Base-by-base conservation (phyloP, 2,113 vertebrate genomes). In the Pavo muticus region DNA sequence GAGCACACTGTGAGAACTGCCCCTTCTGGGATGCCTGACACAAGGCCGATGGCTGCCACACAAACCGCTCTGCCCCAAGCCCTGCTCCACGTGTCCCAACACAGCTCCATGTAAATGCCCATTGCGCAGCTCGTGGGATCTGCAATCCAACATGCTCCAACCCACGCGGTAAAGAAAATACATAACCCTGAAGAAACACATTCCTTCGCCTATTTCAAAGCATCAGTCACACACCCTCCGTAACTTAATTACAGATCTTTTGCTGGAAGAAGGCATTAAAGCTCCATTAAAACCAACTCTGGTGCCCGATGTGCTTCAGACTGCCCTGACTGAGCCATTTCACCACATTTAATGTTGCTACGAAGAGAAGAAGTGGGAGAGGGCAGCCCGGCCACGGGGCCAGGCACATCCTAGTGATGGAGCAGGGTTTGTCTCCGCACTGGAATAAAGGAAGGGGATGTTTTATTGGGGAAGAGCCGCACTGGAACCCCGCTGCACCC, bases 191-290 rank as follows among this genome's bases (percentile, higher is more conserved):
- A 89, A 95, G 95, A 89, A 92, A 96, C 54, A 73, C 67, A 96
- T 93, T 96, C 95, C 57, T 94, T 88, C 72, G 54, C 76, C 57
- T 80, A 8, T 92, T 93, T 87, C 89, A 91, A 94, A 94, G 77
- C 73, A 69, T 52, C 89, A 82, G 32, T 82, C 95, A 91, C 2
- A 0, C 1, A 2, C 30, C 17, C 72, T 63, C 39, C 93, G 60
- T 40, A 91, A 95, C 70, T 92, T 94, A 94, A 96, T 95, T 96
- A 92, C 77, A 93, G 61, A 52, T 88, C 88, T 95, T 12, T 40
- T 56, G 61, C 73, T 87, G 63, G 73, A 93, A 92, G 88, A 95
- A 88, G 45, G 80, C 78, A 91, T 89, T 92, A 87, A 48, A 67
- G 84, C 88, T 48, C 69, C 67, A 65, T 92, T 87, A 84, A 84